A percentile compares a stretch with the other conserved stretches of the same genome.
Evolutionary conservation across 2,888 invertebrate species (phyloP).

Genomic region (Sinodicranocentrus sp.): DNA sequence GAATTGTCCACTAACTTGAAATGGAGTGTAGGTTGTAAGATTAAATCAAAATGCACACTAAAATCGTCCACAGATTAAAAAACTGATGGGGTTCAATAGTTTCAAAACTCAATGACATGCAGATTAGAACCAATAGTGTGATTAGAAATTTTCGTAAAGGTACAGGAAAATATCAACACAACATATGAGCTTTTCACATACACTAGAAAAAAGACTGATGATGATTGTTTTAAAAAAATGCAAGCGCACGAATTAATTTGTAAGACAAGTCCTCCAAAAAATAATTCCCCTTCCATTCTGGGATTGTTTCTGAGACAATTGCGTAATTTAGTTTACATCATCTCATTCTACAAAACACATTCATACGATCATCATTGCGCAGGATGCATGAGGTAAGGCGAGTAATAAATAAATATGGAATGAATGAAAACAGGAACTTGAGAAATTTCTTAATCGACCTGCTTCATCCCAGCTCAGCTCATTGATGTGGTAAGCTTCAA

Average conservation of each 20-base stretch:
- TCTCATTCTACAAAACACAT: background rate
- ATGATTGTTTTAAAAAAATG: too few relatives aligned
- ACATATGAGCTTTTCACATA: too few relatives aligned
- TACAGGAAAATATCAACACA: background rate
- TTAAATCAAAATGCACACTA: too few relatives aligned
- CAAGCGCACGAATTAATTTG: too few relatives aligned
- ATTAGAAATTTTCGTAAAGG: background rate
- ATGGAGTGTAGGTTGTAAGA: too few relatives aligned
- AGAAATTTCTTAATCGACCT: constrained; percentile 55
- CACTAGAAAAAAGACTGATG: too few relatives aligned
- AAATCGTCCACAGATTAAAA: too few relatives aligned
- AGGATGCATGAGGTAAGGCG: background rate
- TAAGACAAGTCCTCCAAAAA: too few relatives aligned
- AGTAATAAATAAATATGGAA: background rate
- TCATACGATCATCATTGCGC: background rate
- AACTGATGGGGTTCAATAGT: too few relatives aligned
- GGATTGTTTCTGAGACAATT: too few relatives aligned
- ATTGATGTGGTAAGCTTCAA: background rate
- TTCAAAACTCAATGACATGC: background rate
- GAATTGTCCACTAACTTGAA: too few relatives aligned
- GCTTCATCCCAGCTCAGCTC: constrained; percentile 2
- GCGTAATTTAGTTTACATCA: constrained; percentile 1
- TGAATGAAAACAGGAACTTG: constrained; percentile 24
- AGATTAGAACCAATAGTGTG: background rate
- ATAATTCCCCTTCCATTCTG: too few relatives aligned